Conservation (phyloP, 2,888 invertebrate genomes). For the Gastrophysa polygoni region DNA sequence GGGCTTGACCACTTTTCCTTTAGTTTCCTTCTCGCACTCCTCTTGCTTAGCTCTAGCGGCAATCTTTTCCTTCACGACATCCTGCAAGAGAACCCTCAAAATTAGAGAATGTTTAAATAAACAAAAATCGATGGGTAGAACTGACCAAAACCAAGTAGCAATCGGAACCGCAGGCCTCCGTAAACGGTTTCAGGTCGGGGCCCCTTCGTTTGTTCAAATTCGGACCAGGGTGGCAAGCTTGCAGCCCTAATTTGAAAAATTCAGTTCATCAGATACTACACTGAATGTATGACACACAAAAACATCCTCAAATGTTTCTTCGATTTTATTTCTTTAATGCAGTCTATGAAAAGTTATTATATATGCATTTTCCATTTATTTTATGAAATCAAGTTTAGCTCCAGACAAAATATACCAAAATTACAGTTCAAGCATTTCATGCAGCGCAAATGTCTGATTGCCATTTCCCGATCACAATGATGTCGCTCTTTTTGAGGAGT, state of each 20-base stretch:
- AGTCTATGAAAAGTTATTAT: too few relatives aligned
- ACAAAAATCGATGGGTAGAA: conserved; percentile 22
- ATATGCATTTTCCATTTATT: too few relatives aligned
- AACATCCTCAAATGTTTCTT: too few relatives aligned
- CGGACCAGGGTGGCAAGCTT: conserved; percentile 90
- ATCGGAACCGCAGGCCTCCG: conserved; percentile 83
- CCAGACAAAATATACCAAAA: too few relatives aligned
- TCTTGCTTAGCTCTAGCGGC: conserved; percentile 68
- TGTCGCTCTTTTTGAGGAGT: too few relatives aligned
- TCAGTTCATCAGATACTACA: background rate
- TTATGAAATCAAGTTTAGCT: too few relatives aligned
- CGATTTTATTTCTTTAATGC: too few relatives aligned
- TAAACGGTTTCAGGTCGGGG: conserved; percentile 84
- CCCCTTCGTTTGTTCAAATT: conserved; percentile 87
- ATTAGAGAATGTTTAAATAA: too few relatives aligned
- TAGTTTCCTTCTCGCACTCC: conserved; percentile 59
- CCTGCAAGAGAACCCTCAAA: conserved; percentile 60
- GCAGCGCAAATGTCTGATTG: too few relatives aligned
- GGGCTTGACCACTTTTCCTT: conserved; percentile 48
- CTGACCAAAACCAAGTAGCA: conserved; percentile 88
- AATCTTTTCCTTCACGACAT: conserved; percentile 83
- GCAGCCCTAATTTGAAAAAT: conserved; percentile 67
- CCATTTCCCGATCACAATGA: too few relatives aligned
- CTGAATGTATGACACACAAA: too few relatives aligned
- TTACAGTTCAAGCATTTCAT: too few relatives aligned